Conservation (phyloP, 92 coral and sea anemone species). For the Zoanthus solanderi region DNA sequence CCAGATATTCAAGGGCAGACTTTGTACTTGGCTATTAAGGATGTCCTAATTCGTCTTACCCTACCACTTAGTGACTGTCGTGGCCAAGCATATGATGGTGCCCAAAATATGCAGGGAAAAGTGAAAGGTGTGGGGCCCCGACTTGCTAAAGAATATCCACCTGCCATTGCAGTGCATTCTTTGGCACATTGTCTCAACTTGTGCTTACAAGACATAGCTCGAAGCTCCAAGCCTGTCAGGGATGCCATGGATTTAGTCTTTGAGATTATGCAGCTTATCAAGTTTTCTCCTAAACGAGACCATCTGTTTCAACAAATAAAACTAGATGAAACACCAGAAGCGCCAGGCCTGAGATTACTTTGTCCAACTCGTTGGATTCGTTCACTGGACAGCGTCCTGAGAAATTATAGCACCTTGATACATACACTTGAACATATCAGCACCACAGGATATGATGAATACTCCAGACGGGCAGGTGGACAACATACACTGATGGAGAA, state of each 20-base stretch:
- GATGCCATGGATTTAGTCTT: constrained; percentile 28
- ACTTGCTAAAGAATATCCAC: not conserved
- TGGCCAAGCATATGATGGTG: constrained; percentile 60
- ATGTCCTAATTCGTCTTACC: constrained; percentile 19
- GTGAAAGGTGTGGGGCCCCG: constrained; percentile 45
- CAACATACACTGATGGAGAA: not conserved
- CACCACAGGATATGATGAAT: not conserved
- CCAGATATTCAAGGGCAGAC: constrained; percentile 20
- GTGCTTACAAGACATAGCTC: constrained; percentile 12
- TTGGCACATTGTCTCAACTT: constrained; percentile 43
- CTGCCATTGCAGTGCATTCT: constrained; percentile 39
- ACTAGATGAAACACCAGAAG: not conserved
- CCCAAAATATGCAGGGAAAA: constrained; percentile 46
- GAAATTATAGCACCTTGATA: not conserved
- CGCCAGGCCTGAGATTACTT: constrained; percentile 28
- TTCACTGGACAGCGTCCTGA: constrained; percentile 19
- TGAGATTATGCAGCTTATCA: constrained; percentile 27
- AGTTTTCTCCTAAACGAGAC: constrained; percentile 39
- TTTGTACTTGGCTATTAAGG: constrained; percentile 9
- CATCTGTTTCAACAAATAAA: not conserved
- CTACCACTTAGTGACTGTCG: constrained; percentile 41
- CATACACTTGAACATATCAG: not conserved
- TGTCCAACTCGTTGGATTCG: constrained; percentile 56
- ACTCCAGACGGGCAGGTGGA: not conserved
- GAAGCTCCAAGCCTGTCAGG: constrained; percentile 14